Conservation (phyloP, 2,797 vertebrate species). For the Caiman crocodilus region DNA sequence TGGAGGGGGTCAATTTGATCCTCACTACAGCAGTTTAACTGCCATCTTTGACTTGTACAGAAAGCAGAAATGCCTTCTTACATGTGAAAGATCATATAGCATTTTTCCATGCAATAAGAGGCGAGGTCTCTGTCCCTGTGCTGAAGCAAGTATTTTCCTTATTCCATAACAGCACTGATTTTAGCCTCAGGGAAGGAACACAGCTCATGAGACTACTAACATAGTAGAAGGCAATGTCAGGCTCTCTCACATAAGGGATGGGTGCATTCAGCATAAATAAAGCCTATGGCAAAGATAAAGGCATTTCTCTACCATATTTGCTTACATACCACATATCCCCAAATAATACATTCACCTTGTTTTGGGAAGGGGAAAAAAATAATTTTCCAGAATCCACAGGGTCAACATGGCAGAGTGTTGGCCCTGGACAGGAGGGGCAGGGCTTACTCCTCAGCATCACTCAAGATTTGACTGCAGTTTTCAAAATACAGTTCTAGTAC, state of each 20-base stretch:
- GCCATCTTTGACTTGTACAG: rapidly evolving
- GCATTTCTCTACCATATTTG: too few relatives aligned
- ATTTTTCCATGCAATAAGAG: not conserved
- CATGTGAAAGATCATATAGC: rapidly evolving
- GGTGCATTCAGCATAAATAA: not conserved
- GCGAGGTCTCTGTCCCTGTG: not conserved
- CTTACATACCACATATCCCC: too few relatives aligned
- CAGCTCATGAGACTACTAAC: too few relatives aligned
- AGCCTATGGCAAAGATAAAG: not conserved
- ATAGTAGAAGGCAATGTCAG: not conserved
- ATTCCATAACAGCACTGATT: not conserved
- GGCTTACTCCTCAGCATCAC: too few relatives aligned
- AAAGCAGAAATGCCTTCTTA: too few relatives aligned
- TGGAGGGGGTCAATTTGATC: rapidly evolving
- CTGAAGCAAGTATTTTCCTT: not conserved
- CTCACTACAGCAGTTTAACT: not conserved
- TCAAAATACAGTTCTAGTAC: too few relatives aligned
- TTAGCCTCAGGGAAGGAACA: not conserved
- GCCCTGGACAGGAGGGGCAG: too few relatives aligned
- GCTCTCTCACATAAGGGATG: not conserved
- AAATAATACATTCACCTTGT: too few relatives aligned
- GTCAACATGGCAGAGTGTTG: too few relatives aligned
- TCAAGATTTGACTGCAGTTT: too few relatives aligned
- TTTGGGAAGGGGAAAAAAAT: too few relatives aligned
- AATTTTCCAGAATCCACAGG: too few relatives aligned